phyloP scores from a whole-genome alignment of 2,888 invertebrate species.

The Clistopyga incitator region DNA sequence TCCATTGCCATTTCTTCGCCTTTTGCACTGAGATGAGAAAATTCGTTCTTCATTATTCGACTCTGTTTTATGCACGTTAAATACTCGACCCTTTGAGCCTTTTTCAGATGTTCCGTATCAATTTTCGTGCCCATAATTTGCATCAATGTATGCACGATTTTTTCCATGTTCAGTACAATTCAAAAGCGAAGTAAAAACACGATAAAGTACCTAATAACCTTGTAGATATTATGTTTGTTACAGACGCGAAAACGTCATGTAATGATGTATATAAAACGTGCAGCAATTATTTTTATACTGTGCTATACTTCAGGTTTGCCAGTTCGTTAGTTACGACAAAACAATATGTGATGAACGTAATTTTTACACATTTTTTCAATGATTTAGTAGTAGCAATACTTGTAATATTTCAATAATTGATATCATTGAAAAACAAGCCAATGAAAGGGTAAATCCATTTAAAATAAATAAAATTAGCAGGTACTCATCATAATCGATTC shows the following conservation, averaged over 20 bases:
- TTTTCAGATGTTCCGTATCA: constrained; percentile 32
- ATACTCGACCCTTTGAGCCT: constrained; percentile 51
- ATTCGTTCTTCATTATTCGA: constrained; percentile 34
- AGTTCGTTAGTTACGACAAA: too few species aligned
- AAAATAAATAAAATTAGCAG: too few species aligned
- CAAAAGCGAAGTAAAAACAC: neutral
- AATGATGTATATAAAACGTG: neutral
- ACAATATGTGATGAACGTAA: too few species aligned
- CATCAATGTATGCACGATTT: constrained; percentile 66
- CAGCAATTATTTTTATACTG: constrained; percentile 2
- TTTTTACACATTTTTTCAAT: too few species aligned
- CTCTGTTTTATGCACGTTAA: constrained; percentile 43
- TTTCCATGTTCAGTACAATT: constrained; percentile 51
- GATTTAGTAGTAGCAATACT: too few species aligned
- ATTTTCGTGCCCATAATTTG: constrained; percentile 64
- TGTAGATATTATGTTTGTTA: neutral
- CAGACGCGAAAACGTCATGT: neutral
- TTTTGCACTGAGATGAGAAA: neutral
- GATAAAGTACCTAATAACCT: neutral
- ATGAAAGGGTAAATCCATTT: too few species aligned
- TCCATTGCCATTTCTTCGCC: constrained; percentile 20
- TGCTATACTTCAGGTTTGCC: neutral
- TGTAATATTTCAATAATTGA: too few species aligned
- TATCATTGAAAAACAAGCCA: too few species aligned
- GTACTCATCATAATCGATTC: too few species aligned